phyloP scores from a whole-genome alignment of 2,113 vertebrate species.

The Baryphthengus martii region DNA sequence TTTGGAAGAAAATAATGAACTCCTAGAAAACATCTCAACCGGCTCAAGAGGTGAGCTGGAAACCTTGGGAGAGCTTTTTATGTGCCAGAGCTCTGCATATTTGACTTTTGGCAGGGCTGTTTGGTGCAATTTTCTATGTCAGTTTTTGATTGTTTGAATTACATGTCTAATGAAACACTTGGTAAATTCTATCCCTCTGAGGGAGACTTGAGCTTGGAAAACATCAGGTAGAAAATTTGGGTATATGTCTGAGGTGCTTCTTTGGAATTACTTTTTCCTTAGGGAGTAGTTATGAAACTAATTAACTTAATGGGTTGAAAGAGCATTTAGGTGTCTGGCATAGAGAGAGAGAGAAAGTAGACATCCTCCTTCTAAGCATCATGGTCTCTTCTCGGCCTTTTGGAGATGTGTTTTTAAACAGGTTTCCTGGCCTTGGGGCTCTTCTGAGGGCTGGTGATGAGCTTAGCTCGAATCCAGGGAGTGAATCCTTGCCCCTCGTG shows the following conservation, averaged over 20 bases:
- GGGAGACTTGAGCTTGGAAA: neutral
- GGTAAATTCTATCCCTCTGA: neutral
- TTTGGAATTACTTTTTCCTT: neutral
- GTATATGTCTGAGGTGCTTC: neutral
- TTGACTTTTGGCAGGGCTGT: neutral
- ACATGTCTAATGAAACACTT: neutral
- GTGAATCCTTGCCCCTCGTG: neutral
- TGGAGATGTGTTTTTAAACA: neutral
- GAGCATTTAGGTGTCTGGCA: neutral
- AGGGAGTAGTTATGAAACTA: constrained; percentile 17
- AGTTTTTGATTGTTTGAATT: neutral
- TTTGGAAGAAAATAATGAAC: neutral
- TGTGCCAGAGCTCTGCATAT: neutral
- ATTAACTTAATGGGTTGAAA: neutral
- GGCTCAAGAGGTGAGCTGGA: constrained; percentile 4
- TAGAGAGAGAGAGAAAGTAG: rapidly evolving
- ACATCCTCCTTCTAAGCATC: neutral
- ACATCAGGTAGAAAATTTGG: neutral
- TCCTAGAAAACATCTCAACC: neutral
- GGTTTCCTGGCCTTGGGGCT: neutral
- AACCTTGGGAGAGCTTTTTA: neutral
- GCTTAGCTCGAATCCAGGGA: neutral
- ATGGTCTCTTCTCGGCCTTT: neutral
- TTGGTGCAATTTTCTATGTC: neutral
- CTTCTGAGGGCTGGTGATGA: neutral